Evolutionary conservation across 2,888 invertebrate genomes (phyloP).

Genomic region (Slavum lentiscoides): DNA sequence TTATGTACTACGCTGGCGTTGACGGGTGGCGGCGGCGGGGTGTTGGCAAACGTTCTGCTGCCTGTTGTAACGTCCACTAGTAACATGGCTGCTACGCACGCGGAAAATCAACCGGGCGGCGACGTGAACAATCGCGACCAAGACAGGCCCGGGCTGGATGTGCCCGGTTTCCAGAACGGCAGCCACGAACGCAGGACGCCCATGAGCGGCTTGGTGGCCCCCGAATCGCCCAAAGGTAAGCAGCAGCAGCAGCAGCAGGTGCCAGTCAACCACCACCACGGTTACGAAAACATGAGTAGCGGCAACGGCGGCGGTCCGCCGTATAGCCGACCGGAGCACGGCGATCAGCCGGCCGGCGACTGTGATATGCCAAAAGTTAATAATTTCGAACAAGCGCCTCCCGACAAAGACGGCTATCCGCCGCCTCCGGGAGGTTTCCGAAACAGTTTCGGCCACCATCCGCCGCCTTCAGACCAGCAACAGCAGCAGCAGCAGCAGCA

Average conservation of each 20-base stretch:
- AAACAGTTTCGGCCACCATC: constrained; percentile 48
- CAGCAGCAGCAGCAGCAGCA: too few species aligned
- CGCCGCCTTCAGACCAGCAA: constrained; percentile 24
- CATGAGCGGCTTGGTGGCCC: constrained; percentile 48
- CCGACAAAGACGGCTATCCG: constrained; percentile 49
- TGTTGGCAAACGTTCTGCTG: constrained; percentile 54
- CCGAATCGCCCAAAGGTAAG: constrained; percentile 47
- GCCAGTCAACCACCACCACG: constrained; percentile 47
- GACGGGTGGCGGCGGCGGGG: constrained; percentile 52
- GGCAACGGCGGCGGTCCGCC: constrained; percentile 39
- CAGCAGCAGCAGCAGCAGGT: constrained; percentile 31
- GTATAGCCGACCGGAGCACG: constrained; percentile 43
- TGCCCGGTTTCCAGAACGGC: constrained; percentile 50
- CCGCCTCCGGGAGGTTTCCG: constrained; percentile 39
- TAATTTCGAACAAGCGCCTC: constrained; percentile 49
- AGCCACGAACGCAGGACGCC: constrained; percentile 50
- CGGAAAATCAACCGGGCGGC: constrained; percentile 78
- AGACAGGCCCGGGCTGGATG: constrained; percentile 42
- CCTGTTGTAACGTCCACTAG: constrained; percentile 54
- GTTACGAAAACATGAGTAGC: constrained; percentile 41
- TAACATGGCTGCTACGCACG: constrained; percentile 84
- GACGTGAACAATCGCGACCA: constrained; percentile 52
- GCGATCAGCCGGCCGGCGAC: constrained; percentile 25
- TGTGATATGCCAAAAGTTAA: constrained; percentile 30
- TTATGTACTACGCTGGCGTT: constrained; percentile 46